These are phyloP conservation scores for Catostylus mosaicus DNA, from an alignment of 30 jellyfish, hydroid and myxozoan genomes.

Conservation along the genomic window DNA sequence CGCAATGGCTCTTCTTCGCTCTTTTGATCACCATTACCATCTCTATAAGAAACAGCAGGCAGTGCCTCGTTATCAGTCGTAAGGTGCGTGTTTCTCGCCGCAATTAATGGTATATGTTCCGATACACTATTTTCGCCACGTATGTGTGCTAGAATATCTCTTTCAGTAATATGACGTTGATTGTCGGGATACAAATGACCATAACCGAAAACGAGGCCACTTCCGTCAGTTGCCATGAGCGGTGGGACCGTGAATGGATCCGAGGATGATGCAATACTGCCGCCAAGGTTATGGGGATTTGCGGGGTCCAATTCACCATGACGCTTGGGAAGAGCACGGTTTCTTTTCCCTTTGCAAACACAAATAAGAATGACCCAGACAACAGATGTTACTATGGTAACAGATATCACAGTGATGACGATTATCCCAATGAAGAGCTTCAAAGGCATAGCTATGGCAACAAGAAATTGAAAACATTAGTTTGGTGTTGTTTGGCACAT, in stretches of 20 bases:
- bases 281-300: conserved; percentile 1
- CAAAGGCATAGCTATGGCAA: conserved; percentile 61
- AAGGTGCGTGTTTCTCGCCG: conserved; percentile 18
- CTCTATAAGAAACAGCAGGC: background rate
- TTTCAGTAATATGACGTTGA: conserved; percentile 59
- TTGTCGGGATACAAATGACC: conserved; percentile 71
- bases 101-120: conserved; percentile 61
- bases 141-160: conserved; percentile 57
- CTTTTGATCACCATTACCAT: conserved; percentile 13
- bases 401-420: conserved; percentile 86
- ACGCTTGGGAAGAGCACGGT: conserved; percentile 44
- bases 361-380: conserved; percentile 83
- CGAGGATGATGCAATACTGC: background rate
- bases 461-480: background rate
- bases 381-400: conserved; percentile 71
- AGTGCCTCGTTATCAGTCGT: conserved; percentile 7
- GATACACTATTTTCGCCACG: conserved; percentile 55
- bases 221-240: conserved; percentile 56
- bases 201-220: conserved; percentile 65
- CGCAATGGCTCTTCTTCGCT: conserved; percentile 24
- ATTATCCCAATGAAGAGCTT: conserved; percentile 70
- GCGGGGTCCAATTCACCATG: background rate
- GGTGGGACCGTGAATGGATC: conserved; percentile 71
- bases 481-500: too few species aligned
- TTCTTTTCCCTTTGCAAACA: conserved; percentile 74